Percentiles rank a stretch among this genome's conserved stretches.
These are phyloP conservation scores for Porites cylindrica DNA, from an alignment of 92 coral and sea anemone species.

Conservation along the genomic window DNA sequence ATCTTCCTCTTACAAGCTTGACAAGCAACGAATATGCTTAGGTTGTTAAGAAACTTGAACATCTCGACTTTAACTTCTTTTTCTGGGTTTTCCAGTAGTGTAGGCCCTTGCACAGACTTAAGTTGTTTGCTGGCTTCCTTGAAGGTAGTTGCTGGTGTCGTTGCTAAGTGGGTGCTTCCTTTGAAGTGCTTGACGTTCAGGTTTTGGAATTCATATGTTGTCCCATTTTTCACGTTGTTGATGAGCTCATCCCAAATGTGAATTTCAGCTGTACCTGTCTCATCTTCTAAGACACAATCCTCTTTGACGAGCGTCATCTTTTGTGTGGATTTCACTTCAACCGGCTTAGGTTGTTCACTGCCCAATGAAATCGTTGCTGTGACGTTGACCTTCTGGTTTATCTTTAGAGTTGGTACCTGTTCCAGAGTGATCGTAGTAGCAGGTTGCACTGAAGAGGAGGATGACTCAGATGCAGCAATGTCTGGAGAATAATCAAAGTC, in stretches of 20 bases:
- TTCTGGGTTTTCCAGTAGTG: conserved; percentile 54
- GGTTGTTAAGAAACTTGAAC: conserved; percentile 57
- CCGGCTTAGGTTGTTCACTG: conserved; percentile 62
- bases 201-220: conserved; percentile 19
- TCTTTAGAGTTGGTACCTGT: conserved; percentile 55
- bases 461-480: conserved; percentile 30
- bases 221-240: conserved; percentile 54
- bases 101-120: conserved; percentile 53
- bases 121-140: conserved; percentile 45
- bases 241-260: conserved; percentile 77
- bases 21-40: conserved; percentile 66
- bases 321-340: conserved; percentile 9
- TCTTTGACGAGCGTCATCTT: conserved; percentile 71
- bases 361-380: conserved; percentile 74
- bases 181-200: conserved; percentile 60
- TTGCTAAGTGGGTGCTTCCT: conserved; percentile 63
- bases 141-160: conserved; percentile 53
- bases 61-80: conserved; percentile 32
- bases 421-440: conserved; percentile 56
- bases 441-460: conserved; percentile 44
- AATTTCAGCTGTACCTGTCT: conserved; percentile 67
- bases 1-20: conserved; percentile 68
- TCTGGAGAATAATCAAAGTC: conserved; percentile 28
- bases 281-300: conserved; percentile 70
- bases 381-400: conserved; percentile 71